Conservation (phyloP, 2,888 invertebrate species). For the Chirona hameri region DNA sequence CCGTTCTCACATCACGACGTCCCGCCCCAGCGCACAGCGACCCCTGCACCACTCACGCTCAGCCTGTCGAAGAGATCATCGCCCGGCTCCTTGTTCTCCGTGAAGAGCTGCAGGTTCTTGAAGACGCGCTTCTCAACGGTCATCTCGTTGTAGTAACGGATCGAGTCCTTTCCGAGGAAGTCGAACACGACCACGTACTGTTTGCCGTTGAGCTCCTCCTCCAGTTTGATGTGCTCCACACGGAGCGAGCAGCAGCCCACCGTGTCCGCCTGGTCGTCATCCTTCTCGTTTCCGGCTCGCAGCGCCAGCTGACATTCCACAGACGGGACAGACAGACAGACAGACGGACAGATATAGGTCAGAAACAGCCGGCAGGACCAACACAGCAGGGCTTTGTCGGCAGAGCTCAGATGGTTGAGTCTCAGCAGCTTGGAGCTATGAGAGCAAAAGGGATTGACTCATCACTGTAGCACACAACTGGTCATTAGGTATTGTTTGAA, state of each 20-base stretch:
- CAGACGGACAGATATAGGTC: background rate
- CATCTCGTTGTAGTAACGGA: conserved; percentile 90
- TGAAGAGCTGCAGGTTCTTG: conserved; percentile 94
- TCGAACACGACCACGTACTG: conserved; percentile 97
- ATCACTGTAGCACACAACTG: background rate
- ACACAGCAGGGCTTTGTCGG: no score
- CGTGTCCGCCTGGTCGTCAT: conserved; percentile 98
- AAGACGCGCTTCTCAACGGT: conserved; percentile 97
- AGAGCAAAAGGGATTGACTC: conserved; percentile 23
- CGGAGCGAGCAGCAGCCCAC: conserved; percentile 98
- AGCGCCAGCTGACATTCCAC: conserved; percentile 67
- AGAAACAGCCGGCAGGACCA: background rate
- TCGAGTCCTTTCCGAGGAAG: conserved; percentile 93
- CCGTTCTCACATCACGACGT: no score
- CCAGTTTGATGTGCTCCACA: conserved; percentile 80
- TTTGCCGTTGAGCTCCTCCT: conserved; percentile 43
- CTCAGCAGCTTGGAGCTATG: background rate
- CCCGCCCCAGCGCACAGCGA: no score
- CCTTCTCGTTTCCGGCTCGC: conserved; percentile 98
- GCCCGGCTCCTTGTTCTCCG: conserved; percentile 89
- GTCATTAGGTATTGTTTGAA: no score
- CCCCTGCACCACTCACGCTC: conserved; percentile 57
- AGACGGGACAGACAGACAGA: background rate
- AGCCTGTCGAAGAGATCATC: conserved; percentile 98
- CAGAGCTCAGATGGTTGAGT: background rate